Evolutionary conservation across 92 coral and sea anemone species (phyloP), one percentile per base, ranked within the genome.

Genomic region (Siderastrea siderea): DNA sequence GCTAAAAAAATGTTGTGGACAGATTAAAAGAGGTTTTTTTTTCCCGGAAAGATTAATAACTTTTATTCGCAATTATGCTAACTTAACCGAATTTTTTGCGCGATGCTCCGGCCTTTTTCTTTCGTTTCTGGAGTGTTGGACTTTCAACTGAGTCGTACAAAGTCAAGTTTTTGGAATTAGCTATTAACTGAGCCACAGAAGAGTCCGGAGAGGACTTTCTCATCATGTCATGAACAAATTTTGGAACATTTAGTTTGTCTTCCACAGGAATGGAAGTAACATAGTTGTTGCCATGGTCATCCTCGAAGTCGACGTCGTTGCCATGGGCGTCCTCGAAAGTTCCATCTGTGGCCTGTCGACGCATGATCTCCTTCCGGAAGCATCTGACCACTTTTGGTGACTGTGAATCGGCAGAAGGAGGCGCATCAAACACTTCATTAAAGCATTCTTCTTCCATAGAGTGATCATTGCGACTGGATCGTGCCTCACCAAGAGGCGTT

Each of bases 131-230:
- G 2, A 77, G 67, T 0, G 81, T 3, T 60, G 70, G 70, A 11
- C 73, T 79, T 50, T 63, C 83, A 14, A 19, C 5, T 17, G 83
- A 79, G 62, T 79, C 83, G 53, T 64, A 49, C 73, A 78, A 49
- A 62, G 58, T 49, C 48, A 79, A 54, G 15, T 14, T 64, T 11
- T 79, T 7, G 5, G 73, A 63, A 50, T 64, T 65, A 0, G 72
- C 14, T n/a, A 79, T 65, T 79, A 79, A 65, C 73, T 63, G 83
- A 50, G 83, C 54, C 10, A 79, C 73, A 26, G 4, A 12, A 10
- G 83, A 47, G 26, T 79, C 74, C 16, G 83, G 83, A 14, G 83
- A 79, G 5, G 70, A 49, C 10, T 9, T 69, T 15, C 74, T 46
- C 74, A 69, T 46, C 53, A 46, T 69, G 6, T 46, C 51, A 9